These are phyloP conservation scores for Platycnemis pennipes DNA, from an alignment of 2,888 invertebrate genomes.

Conservation along the genomic window DNA sequence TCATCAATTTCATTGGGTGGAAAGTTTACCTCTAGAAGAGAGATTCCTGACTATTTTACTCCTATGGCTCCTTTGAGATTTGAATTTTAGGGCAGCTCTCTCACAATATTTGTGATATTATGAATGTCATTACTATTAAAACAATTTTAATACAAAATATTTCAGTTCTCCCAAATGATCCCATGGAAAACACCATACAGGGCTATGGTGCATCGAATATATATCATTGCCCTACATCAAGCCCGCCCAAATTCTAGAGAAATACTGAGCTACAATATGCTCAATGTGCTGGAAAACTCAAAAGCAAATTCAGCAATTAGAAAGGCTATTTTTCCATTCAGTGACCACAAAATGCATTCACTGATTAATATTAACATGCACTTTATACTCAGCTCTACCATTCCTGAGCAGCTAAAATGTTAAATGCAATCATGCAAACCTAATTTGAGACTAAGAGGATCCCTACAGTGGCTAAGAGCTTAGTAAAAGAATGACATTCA, in stretches of 20 bases:
- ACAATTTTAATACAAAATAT: no score
- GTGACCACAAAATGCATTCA: not conserved
- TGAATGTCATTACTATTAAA: no score
- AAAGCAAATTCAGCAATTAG: not conserved
- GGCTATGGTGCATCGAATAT: no score
- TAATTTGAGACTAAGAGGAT: not conserved
- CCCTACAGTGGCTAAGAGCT: constrained; percentile 44
- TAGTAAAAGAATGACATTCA: constrained; percentile 62
- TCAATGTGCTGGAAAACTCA: no score
- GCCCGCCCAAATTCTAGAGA: not conserved
- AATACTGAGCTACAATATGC: not conserved
- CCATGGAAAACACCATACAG: no score
- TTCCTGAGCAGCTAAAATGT: constrained; percentile 21
- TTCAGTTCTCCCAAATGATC: no score
- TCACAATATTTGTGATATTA: no score
- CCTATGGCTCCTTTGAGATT: no score
- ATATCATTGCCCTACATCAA: not conserved
- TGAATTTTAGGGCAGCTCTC: no score
- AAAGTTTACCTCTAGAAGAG: no score
- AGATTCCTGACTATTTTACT: no score
- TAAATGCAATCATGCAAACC: constrained; percentile 5
- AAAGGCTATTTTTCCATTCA: not conserved
- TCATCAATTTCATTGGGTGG: no score
- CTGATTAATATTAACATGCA: constrained; percentile 13
- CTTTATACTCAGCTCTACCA: not conserved